Conservation (phyloP, 2,797 vertebrate genomes). For the Myoxocephalus aenaeus region DNA sequence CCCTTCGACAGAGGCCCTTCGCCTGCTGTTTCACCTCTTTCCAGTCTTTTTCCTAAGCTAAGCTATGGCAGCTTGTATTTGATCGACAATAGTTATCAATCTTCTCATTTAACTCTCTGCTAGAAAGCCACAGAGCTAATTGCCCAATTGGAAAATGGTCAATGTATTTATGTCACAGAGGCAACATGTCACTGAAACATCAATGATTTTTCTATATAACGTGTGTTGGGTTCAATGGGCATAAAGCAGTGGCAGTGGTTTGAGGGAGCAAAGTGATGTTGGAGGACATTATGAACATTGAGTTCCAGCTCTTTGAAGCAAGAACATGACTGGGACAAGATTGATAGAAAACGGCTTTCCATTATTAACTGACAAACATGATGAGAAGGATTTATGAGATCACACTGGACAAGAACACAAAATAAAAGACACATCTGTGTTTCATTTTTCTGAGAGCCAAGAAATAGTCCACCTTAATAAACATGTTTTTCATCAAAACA, state of each 20-base stretch:
- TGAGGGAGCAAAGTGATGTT: constrained; percentile 24
- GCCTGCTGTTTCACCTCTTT: background rate
- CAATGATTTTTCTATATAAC: background rate
- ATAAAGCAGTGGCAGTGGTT: constrained; percentile 12
- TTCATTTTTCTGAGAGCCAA: constrained; percentile 48
- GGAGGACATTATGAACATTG: constrained; percentile 2
- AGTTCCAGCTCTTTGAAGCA: constrained; percentile 46
- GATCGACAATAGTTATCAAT: background rate
- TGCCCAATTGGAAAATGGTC: constrained; percentile 7
- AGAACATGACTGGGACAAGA: constrained; percentile 16
- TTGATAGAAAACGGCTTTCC: constrained; percentile 27
- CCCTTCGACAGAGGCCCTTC: background rate
- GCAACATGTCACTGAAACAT: constrained; percentile 14
- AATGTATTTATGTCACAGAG: constrained; percentile 1
- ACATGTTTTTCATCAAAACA: constrained; percentile 65
- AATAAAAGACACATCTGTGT: constrained; percentile 56
- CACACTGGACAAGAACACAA: constrained; percentile 17
- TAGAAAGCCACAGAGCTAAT: background rate
- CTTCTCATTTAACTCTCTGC: background rate
- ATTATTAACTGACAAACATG: constrained; percentile 34
- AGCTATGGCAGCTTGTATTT: background rate
- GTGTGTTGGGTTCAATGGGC: constrained; percentile 2
- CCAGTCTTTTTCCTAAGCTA: background rate
- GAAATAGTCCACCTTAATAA: constrained; percentile 35
- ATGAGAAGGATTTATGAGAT: constrained; percentile 38